phyloP scores from a whole-genome alignment of 1,140 invertebrate species.

The Diorhabda sublineata region DNA sequence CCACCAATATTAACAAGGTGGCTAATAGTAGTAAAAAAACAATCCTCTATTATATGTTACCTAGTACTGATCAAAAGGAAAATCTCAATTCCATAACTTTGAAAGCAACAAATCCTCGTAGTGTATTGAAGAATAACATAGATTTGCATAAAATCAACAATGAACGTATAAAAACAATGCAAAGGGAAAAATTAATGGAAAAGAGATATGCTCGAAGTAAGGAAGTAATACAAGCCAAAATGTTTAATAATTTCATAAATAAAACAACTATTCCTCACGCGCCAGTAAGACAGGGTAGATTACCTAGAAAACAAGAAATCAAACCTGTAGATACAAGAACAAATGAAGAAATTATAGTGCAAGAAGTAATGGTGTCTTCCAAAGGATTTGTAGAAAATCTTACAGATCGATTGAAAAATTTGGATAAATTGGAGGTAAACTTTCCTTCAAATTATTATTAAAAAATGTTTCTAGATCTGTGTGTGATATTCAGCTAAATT shows the following conservation, averaged over 20 bases:
- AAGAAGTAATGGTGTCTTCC: conserved; percentile 42
- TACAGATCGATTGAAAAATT: conserved; percentile 20
- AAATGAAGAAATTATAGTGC: conserved; percentile 42
- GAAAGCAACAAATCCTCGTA: conserved; percentile 28
- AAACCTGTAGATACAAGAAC: conserved; percentile 36
- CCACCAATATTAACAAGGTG: neutral
- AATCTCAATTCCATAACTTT: conserved; percentile 29
- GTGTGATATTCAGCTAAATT: no score
- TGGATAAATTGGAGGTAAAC: conserved; percentile 23
- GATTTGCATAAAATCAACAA: conserved; percentile 20
- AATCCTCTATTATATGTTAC: conserved; percentile 33
- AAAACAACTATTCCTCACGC: conserved; percentile 41
- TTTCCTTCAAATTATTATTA: neutral
- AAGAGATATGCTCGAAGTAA: conserved; percentile 39
- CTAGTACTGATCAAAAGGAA: conserved; percentile 37
- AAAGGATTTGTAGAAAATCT: conserved; percentile 37
- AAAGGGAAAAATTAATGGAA: conserved; percentile 13
- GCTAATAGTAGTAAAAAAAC: conserved; percentile 15
- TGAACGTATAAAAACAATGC: conserved; percentile 4
- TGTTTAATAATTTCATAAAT: conserved; percentile 41
- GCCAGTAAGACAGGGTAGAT: conserved; percentile 35
- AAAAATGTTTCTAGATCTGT: no score
- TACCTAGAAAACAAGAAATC: conserved; percentile 42
- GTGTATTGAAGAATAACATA: conserved; percentile 31
- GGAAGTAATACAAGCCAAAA: conserved; percentile 35